Percentiles rank a stretch among this genome's conserved stretches.
Conservation (phyloP, 2,113 vertebrate genomes). For the Rhinolophus ferrumequinum region DNA sequence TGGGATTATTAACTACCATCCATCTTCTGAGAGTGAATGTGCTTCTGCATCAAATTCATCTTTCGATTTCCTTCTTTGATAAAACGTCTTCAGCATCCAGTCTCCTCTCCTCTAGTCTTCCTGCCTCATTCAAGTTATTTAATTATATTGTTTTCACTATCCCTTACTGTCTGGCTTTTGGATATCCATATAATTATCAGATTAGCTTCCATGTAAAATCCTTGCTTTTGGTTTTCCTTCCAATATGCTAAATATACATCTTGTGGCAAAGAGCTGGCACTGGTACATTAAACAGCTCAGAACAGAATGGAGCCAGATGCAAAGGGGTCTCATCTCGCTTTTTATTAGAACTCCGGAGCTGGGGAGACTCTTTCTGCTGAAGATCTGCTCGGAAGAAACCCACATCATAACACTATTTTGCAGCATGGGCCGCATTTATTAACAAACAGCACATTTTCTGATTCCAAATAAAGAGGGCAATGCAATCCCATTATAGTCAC, state of each 20-base stretch:
- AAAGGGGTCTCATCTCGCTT: neutral
- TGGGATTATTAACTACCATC: slow-evolving; percentile 53
- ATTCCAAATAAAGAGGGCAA: slow-evolving; percentile 36
- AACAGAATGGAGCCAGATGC: slow-evolving; percentile 45
- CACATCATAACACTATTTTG: neutral
- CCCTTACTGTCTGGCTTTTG: slow-evolving; percentile 66
- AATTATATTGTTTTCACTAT: slow-evolving; percentile 73
- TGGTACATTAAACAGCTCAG: slow-evolving; percentile 14
- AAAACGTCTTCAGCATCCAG: neutral
- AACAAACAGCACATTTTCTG: slow-evolving; percentile 38
- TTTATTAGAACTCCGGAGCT: neutral
- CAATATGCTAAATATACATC: slow-evolving; percentile 73
- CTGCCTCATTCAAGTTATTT: slow-evolving; percentile 68
- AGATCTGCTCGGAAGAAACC: neutral
- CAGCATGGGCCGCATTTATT: neutral
- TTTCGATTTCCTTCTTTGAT: slow-evolving; percentile 44
- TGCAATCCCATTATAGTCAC: neutral
- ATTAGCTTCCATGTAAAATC: slow-evolving; percentile 74
- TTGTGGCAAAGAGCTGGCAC: slow-evolving; percentile 67
- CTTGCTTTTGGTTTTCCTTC: slow-evolving; percentile 68
- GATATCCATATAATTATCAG: slow-evolving; percentile 78
- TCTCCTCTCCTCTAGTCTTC: slow-evolving; percentile 24
- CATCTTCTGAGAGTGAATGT: slow-evolving; percentile 10
- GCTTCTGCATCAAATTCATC: neutral
- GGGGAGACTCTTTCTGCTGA: neutral